A percentile compares a stretch with the other conserved stretches of the same genome.
Evolutionary conservation across 2,797 vertebrate species (phyloP).

Genomic region (Hyperoplus immaculatus): DNA sequence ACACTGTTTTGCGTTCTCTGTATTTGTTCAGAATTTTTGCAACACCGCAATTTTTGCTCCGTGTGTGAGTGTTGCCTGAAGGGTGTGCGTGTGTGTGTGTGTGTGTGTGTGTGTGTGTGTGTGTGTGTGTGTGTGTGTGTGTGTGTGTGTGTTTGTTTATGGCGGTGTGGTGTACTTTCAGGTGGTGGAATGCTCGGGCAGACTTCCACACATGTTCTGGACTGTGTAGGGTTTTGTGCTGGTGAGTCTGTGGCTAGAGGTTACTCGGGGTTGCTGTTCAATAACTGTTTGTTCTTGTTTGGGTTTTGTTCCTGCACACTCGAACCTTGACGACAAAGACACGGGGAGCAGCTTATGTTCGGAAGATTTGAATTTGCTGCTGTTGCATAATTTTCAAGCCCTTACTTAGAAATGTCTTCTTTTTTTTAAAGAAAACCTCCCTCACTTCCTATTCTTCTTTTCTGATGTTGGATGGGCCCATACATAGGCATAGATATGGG

Average conservation of each 20-base stretch:
- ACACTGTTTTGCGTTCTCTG: constrained; percentile 70
- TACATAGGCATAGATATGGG: no score
- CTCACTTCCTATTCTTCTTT: constrained; percentile 24
- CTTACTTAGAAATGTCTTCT: constrained; percentile 11
- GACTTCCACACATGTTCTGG: constrained; percentile 54
- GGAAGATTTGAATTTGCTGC: constrained; percentile 50
- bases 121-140: constrained; percentile 15
- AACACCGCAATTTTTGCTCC: no score
- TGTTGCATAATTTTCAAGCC: constrained; percentile 22
- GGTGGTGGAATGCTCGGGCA: constrained; percentile 61
- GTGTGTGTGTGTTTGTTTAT: constrained; percentile 29
- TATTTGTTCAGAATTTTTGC: constrained; percentile 65
- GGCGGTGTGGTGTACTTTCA: constrained; percentile 49
- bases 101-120: no score
- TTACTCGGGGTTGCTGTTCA: constrained; percentile 44
- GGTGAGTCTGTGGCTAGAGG: constrained; percentile 34
- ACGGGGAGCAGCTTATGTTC: constrained; percentile 46
- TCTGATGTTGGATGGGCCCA: constrained; percentile 21
- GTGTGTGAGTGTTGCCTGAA: constrained; percentile 11
- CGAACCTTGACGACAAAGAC: constrained; percentile 57
- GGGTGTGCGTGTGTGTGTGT: constrained; percentile 1
- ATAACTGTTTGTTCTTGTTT: constrained; percentile 56
- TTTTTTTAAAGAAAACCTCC: background rate
- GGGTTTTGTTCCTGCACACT: constrained; percentile 28
- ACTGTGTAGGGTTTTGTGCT: constrained; percentile 42